Conservation (phyloP, 1,140 invertebrate genomes). For the Odontomachus brunneus region DNA sequence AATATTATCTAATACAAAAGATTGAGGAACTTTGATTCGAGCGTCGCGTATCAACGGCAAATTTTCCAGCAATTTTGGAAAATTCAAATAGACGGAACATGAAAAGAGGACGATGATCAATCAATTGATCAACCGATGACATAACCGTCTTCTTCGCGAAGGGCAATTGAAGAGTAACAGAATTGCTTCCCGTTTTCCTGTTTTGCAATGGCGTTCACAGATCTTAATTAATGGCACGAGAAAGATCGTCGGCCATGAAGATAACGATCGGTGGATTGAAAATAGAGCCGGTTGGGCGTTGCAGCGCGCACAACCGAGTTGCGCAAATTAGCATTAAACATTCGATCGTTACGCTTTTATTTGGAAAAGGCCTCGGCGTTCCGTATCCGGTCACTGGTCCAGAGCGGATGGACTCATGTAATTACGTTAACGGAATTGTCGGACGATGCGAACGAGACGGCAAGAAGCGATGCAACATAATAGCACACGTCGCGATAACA, state of each 20-base stretch:
- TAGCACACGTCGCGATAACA: not conserved
- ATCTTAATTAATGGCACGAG: conserved; percentile 37
- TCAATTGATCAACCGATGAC: not conserved
- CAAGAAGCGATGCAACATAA: not conserved
- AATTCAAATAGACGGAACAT: no score
- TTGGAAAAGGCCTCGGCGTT: not conserved
- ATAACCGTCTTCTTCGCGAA: not conserved
- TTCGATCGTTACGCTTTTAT: conserved; percentile 16
- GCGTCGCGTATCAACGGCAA: no score
- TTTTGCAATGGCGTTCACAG: not conserved
- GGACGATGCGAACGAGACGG: not conserved
- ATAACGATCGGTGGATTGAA: conserved; percentile 35
- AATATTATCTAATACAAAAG: no score
- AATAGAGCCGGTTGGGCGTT: conserved; percentile 19
- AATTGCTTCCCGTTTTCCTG: not conserved
- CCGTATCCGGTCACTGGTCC: not conserved
- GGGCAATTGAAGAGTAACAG: not conserved
- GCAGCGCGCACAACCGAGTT: conserved; percentile 9
- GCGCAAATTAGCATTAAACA: conserved; percentile 24
- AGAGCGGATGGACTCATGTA: not conserved
- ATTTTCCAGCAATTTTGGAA: no score
- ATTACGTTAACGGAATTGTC: conserved; percentile 26
- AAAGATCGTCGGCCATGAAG: not conserved
- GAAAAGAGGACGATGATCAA: no score
- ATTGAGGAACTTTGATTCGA: no score